phyloP scores from a whole-genome alignment of 2,797 vertebrate genomes.

The Acanthornis magna region DNA sequence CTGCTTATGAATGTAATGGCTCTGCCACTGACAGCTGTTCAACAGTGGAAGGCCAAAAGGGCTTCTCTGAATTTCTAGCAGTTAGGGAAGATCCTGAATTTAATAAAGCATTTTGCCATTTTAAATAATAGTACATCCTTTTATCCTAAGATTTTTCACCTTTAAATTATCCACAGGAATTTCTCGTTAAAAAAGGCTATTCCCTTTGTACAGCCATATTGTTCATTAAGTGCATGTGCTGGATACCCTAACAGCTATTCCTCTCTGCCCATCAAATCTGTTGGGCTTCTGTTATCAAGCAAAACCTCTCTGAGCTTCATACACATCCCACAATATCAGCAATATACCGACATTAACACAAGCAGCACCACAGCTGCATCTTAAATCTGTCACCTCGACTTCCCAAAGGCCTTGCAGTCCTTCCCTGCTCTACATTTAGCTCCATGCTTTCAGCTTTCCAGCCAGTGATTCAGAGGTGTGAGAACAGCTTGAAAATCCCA shows the following conservation, averaged over 20 bases:
- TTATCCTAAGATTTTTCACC: neutral
- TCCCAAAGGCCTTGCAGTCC: neutral
- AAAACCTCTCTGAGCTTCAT: neutral
- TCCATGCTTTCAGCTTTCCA: neutral
- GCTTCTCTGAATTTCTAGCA: neutral
- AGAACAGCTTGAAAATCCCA: neutral
- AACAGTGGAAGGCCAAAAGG: neutral
- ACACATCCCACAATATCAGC: neutral
- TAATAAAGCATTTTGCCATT: neutral
- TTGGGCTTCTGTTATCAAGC: neutral
- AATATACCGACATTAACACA: rapidly evolving
- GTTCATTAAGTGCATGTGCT: neutral
- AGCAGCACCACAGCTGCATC: neutral
- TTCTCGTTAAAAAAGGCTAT: neutral
- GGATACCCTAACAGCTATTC: neutral
- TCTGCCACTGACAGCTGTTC: neutral
- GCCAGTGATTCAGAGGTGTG: neutral
- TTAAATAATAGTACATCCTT: neutral
- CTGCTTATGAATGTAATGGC: neutral
- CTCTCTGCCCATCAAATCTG: neutral
- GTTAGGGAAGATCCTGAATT: neutral
- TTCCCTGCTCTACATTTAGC: neutral
- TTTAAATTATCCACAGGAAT: neutral
- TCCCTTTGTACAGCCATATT: neutral
- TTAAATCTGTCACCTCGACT: neutral